Base-by-base conservation (phyloP, 2,888 invertebrate species). In the Papilio gigon region DNA sequence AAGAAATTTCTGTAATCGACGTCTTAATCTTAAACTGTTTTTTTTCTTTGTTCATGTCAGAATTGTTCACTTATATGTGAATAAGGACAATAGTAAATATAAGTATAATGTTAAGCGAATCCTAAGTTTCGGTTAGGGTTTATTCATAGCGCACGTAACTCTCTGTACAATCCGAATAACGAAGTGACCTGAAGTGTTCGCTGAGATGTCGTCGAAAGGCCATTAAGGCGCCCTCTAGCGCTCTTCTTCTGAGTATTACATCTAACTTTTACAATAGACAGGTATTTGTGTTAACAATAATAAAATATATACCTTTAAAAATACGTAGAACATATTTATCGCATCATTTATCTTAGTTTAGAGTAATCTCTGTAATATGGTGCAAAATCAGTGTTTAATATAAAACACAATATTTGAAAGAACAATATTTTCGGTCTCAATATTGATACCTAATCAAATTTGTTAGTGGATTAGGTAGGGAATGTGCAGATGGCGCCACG, bases 401-500 rank as follows among this genome's bases (percentile, higher is more conserved):
- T 14, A 37, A 6, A 50, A 65, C 33, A 40, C 59, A 65, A 71
- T 63, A 70, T 50, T 65, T 65, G 25, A 17, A 68, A 72, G 71
- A 74, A 76, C 76, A 75, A 77, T 81, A 80, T 79, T 17, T 75
- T 75, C 76, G 77, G 76, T 74, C 74, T 74, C 76, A 81, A 82
- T 83, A 86, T 85, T 84, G 84, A 85, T 84, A 84, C 84, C 84
- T 88, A 88, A 89, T 89, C 88, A 89, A 90, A 90, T 90, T 88
- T 86, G 88, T 82, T 84, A 88, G 85, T 83, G 87, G 87, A 90
- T 91, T 89, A 90, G 88, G 86, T 84, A 80, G 84, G 83, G 84
- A 88, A 86, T 88, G 88, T 87, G 87, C 90, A 91, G 89, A 92
- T 91, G 91, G 90, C 88, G 88, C 85, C 83, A 78, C 80, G 84